Base-by-base conservation (phyloP, 1,140 invertebrate genomes). In the Drosophila triauraria region DNA sequence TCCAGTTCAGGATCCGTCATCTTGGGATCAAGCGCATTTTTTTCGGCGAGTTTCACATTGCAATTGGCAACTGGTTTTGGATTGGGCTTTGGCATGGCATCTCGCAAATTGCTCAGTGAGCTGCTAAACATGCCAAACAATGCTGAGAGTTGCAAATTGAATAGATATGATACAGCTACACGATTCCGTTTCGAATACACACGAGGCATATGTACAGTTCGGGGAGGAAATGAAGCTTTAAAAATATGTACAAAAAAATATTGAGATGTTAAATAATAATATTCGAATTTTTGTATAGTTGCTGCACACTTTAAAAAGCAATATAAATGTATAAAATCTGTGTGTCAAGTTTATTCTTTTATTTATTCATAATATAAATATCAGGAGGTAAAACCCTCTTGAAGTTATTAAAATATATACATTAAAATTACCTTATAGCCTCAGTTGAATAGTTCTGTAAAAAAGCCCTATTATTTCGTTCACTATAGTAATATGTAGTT, bases 121-220 rank as follows among this genome's bases (percentile, higher is more conserved):
- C 74, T 80, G 84, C 84, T 87, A 80, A 87, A 80, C 83, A 80
- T 90, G 84, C 78, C 84, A 90, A 88, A 78, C 80, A 80, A 75
- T 75, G 79, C 80, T 74, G 70, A 71, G 68, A 90, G 77, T 84
- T 81, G 81, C 80, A 90, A 88, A 88, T 88, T 90, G 85, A 88
- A 88, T 88, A 85, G 78, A 88, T 84, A 72, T 70, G 72, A 68
- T 54, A 40, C 53, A 56, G 56, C 64, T 68, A 10, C 27, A 35
- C 27, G 65, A 48, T n/a, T 42, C 40, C 32, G 40, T 47, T 50
- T 53, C 53, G 23, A 56, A 47, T 67, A 67, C 20, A 68, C 50
- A 43, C 35, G 40, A 35, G 12, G 40, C 23, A 23, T 67, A 57
- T 62, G 48, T 30, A 12, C 43, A 4, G 8, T 4, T 47, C 20